These are phyloP conservation scores for Platyrinchus mystaceus DNA, from an alignment of 2,797 vertebrate genomes.

Conservation along the genomic window DNA sequence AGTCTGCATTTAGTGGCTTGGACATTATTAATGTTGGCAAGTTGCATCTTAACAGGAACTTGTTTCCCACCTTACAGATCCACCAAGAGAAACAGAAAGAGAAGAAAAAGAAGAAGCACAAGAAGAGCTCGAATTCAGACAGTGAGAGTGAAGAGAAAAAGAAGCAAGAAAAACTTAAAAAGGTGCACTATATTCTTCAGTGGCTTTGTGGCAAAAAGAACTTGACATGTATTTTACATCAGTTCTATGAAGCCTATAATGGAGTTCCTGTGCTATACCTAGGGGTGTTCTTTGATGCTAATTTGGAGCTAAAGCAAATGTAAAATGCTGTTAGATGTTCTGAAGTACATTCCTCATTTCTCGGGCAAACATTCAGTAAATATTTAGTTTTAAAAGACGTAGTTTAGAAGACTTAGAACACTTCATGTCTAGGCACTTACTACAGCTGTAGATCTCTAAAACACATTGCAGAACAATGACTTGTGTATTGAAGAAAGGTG, in stretches of 20 bases:
- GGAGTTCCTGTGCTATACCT: not conserved
- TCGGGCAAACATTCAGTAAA: not conserved
- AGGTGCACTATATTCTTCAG: conserved; percentile 74
- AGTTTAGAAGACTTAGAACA: not conserved
- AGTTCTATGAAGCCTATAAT: not conserved
- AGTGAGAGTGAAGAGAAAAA: conserved; percentile 91
- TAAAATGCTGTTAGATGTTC: not conserved
- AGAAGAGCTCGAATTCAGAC: conserved; percentile 87
- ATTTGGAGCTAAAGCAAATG: not conserved
- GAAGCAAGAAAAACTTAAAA: conserved; percentile 94
- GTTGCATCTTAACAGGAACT: not conserved
- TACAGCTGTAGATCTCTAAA: not conserved
- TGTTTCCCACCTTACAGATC: conserved; percentile 76
- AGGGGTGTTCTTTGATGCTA: not conserved
- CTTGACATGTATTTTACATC: not conserved
- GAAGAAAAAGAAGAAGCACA: conserved; percentile 91
- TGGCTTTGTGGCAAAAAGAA: not conserved
- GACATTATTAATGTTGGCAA: not conserved
- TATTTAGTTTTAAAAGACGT: not conserved
- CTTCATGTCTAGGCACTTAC: not conserved
- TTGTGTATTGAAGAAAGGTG: not conserved
- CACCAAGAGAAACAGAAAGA: conserved; percentile 93
- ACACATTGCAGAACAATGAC: not conserved
- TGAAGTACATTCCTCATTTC: not conserved
- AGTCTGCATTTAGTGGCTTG: not conserved